phyloP scores from a whole-genome alignment of 2,797 vertebrate genomes.

The Sebastolobus alascanus region DNA sequence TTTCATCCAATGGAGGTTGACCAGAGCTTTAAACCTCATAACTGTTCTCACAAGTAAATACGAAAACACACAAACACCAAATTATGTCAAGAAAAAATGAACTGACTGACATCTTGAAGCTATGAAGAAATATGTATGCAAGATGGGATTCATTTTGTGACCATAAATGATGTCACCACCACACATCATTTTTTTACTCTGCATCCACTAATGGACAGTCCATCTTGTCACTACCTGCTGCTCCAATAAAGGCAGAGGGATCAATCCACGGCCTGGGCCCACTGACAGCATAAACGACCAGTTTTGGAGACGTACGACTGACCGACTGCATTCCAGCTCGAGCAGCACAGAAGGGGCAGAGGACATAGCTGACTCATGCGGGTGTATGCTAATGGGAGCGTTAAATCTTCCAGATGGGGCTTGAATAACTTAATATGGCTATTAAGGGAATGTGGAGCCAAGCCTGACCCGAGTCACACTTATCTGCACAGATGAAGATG shows the following conservation, averaged over 20 bases:
- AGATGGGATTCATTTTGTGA: conserved; percentile 9
- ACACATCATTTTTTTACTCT: conserved; percentile 29
- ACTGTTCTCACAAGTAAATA: conserved; percentile 1
- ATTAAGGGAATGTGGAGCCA: conserved; percentile 32
- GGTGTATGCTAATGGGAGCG: conserved; percentile 61
- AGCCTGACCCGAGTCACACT: conserved; percentile 30
- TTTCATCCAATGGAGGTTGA: conserved; percentile 3
- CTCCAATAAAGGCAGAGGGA: conserved; percentile 43
- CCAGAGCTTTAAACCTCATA: not conserved
- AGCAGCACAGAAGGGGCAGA: conserved; percentile 46
- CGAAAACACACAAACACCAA: conserved; percentile 14
- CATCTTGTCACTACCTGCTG: conserved; percentile 41
- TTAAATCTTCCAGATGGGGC: conserved; percentile 72
- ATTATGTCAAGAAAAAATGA: not conserved
- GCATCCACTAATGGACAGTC: conserved; percentile 30
- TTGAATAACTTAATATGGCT: conserved; percentile 55
- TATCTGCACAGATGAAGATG: conserved; percentile 20
- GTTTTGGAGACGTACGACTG: conserved; percentile 51
- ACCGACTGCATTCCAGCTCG: conserved; percentile 21
- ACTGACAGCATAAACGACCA: conserved; percentile 50
- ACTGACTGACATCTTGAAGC: not conserved
- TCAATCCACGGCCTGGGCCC: conserved; percentile 33
- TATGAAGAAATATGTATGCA: conserved; percentile 1
- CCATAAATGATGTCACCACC: conserved; percentile 19
- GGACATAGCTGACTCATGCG: conserved; percentile 67